Evolutionary conservation across 2,113 vertebrate genomes (phyloP), one percentile per base, ranked within the genome.

Genomic region (Psittacula cyanocephala): DNA sequence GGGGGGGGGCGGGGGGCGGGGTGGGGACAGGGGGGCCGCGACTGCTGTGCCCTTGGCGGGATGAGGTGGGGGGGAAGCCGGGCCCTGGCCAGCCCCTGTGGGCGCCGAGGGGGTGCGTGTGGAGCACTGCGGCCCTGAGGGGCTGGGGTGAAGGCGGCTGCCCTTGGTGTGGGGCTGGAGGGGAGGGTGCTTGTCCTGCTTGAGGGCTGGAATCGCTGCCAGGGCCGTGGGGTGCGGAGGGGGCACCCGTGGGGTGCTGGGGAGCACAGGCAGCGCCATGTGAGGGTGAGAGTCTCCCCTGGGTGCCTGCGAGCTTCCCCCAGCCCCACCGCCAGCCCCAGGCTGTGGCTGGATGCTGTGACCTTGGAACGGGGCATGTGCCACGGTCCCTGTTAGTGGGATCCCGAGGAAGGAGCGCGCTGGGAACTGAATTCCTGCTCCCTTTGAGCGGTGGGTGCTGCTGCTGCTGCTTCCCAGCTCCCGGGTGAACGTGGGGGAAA

Each of bases 111-210:
- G 31, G 24, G 46, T 18, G 24, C 20, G 33, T 6, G 55, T n/a
- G 55, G 33, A n/a, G 65, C 44, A 5, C 31, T 24, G 65, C 41
- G 67, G 33, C 83, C 69, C 37, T 11, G 80, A 49, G 72, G 81
- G 49, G 41, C 64, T n/a, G 31, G 59, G 5, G 44, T 16, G 50
- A 31, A 9, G 23, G 47, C 49, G 28, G 13, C n/a, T 31, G 68
- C 57, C 4, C 50, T 2, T 1, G 20, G 1, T 3, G 50, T 3
- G 17, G 39, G 72, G 39, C 17, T 0, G 59, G 50, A 20, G 3
- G 18, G 11, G 3, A 10, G 39, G 4, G 0, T 6, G 0, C 14
- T 9, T 13, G 57, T 6, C 6, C 29, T 14, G 2, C 6, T 9
- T 11, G 55, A 7, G 52, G 7, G 1, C 1, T 7, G 62, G 47